Evolutionary conservation across 2,797 vertebrate species (phyloP).

Genomic region (Myiotriccus ornatus): DNA sequence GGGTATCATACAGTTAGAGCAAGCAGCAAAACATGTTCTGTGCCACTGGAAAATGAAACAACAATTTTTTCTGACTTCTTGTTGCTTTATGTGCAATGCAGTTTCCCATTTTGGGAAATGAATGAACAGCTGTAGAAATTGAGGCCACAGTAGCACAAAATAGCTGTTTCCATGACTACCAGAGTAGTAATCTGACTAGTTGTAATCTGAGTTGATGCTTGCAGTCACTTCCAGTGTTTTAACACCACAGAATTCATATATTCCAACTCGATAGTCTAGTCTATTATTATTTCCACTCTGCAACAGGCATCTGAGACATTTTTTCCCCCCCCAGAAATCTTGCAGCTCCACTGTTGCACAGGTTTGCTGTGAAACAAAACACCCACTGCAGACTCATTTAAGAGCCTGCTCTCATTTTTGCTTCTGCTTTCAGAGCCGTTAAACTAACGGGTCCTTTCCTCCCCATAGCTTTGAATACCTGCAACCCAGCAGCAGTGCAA

Average conservation of each 20-base stretch:
- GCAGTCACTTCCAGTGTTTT: neutral
- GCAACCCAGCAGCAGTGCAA: neutral
- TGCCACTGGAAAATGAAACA: neutral
- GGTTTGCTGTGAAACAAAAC: neutral
- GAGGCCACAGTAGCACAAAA: neutral
- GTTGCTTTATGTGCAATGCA: neutral
- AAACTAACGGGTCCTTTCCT: neutral
- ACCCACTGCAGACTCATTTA: neutral
- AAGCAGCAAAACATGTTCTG: neutral
- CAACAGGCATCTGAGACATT: neutral
- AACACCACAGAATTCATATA: neutral
- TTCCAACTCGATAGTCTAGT: neutral
- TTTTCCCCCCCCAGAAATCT: neutral
- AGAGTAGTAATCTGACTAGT: neutral
- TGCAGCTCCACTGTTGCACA: neutral
- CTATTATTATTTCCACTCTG: neutral
- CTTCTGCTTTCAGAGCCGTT: neutral
- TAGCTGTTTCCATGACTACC: neutral
- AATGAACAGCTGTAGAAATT: neutral
- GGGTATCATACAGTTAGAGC: neutral
- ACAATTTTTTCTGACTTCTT: neutral
- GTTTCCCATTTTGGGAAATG: neutral
- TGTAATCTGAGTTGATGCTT: neutral
- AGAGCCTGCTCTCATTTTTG: neutral
- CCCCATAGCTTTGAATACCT: neutral